Base-by-base conservation (phyloP, 2,888 invertebrate species). In the Tetheella fluctuosa region DNA sequence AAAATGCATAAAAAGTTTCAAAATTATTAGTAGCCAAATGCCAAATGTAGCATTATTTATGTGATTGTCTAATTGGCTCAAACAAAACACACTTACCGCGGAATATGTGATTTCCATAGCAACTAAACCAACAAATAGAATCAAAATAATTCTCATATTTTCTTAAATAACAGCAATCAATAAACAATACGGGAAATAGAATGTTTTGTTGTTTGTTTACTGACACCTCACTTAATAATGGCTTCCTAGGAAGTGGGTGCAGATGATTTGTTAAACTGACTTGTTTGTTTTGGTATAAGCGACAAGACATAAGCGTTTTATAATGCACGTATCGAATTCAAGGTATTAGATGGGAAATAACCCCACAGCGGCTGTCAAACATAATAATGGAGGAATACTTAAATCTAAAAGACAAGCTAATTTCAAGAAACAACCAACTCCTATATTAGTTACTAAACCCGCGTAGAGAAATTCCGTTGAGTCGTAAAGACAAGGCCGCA, bases 221-320 rank as follows among this genome's bases (percentile, higher is more conserved):
- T 73, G 71, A 68, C 73, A 69, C 67, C 60, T 73, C 64, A 73
- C 73, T 75, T 73, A 73, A 73, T 73, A 73, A 73, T 73, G 73
- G 65, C 65, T 70, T 70, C 69, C 64, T 61, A 66, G 65, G 64
- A 63, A 70, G 63, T 73, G 67, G 39, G 37, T 39, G 61, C 73
- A 73, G 71, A 69, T 75, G 69, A 65, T 70, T 67, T 67, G 71
- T 67, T 73, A 74, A 72, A 63, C 63, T 74, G 65, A 74, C 71
- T 74, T 71, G 64, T 72, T 67, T 63, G 57, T 15, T 52, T 7
- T 37, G 28, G 52, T 42, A 2, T 59, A 28, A 63, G 60, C 34
- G 52, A 57, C 20, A 23, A 39, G 39, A n/a, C 10, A n/a, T n/a
- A n/a, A n/a, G 39, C 39, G 39, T n/a, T 39, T n/a, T 15, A 15